phyloP scores from a whole-genome alignment of 2,797 vertebrate species.

The Chromobotia macracanthus region DNA sequence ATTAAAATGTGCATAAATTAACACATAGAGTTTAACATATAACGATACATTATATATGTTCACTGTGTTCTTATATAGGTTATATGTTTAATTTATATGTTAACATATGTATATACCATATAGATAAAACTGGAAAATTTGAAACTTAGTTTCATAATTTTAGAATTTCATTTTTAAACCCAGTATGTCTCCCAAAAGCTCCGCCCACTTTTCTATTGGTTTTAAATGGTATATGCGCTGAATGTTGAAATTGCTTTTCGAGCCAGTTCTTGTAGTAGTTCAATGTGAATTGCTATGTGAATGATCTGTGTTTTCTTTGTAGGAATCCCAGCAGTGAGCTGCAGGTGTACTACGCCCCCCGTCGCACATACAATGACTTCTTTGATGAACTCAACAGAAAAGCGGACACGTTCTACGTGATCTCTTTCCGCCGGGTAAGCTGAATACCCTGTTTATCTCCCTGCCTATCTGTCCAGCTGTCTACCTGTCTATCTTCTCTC shows the following conservation, averaged over 20 bases:
- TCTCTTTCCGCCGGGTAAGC: conserved; percentile 95
- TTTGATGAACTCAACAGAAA: conserved; percentile 90
- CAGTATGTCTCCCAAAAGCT: not conserved
- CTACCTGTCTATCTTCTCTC: not conserved
- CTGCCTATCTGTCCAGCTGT: not conserved
- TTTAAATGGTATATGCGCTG: not conserved
- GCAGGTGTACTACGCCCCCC: conserved; percentile 92
- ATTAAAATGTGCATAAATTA: not conserved
- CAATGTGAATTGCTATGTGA: conserved; percentile 11
- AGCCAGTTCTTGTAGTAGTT: not conserved
- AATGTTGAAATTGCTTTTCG: not conserved
- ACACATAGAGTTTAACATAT: too few species aligned
- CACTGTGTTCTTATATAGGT: too few species aligned
- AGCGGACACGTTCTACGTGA: conserved; percentile 94
- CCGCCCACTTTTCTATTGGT: not conserved
- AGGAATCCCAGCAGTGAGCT: conserved; percentile 87
- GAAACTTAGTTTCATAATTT: not conserved
- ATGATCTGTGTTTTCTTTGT: conserved; percentile 43
- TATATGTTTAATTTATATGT: too few species aligned
- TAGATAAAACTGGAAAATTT: not conserved
- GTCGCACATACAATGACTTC: conserved; percentile 87
- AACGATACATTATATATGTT: too few species aligned
- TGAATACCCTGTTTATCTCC: not conserved
- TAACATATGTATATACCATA: too few species aligned
- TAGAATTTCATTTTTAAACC: not conserved